These are phyloP conservation scores for Rotaria sp. DNA, from an alignment of 2,888 invertebrate species.

Conservation along the genomic window DNA sequence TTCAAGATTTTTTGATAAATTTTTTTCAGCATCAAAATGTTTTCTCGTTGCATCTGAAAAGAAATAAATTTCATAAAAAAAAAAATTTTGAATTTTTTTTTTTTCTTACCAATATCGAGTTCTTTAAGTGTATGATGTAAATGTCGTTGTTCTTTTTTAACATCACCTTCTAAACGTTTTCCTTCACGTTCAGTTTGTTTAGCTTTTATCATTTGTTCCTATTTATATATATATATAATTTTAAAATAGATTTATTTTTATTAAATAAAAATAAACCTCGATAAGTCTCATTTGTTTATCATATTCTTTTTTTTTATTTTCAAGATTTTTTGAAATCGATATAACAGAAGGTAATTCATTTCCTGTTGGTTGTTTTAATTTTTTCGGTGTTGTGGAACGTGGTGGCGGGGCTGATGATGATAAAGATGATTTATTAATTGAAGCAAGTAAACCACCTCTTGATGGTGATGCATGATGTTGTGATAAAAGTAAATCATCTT, in stretches of 20 bases:
- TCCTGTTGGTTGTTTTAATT: not conserved
- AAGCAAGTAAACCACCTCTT: not conserved
- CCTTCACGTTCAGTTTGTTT: constrained; percentile 53
- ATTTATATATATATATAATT: not conserved
- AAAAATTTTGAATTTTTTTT: too few species aligned
- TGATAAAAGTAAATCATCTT: not conserved
- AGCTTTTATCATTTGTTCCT: constrained; percentile 54
- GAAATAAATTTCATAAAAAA: not conserved
- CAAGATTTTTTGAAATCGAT: constrained; percentile 41
- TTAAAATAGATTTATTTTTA: not conserved
- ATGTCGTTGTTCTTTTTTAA: constrained; percentile 51
- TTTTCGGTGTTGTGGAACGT: not conserved
- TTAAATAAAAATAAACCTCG: constrained; percentile 42
- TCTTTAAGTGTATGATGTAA: constrained; percentile 50
- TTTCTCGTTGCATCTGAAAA: constrained; percentile 25
- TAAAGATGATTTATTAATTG: not conserved
- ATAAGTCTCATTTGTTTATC: constrained; percentile 50
- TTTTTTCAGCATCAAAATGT: constrained; percentile 33
- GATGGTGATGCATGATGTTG: not conserved
- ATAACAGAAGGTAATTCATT: constrained; percentile 32
- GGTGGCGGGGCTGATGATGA: not conserved
- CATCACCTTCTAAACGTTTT: constrained; percentile 51
- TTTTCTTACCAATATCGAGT: constrained; percentile 49
- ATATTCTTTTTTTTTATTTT: constrained; percentile 48
- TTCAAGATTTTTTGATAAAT: constrained; percentile 45